phyloP scores from a whole-genome alignment of 2,888 invertebrate species.

The Parelbella ahira region DNA sequence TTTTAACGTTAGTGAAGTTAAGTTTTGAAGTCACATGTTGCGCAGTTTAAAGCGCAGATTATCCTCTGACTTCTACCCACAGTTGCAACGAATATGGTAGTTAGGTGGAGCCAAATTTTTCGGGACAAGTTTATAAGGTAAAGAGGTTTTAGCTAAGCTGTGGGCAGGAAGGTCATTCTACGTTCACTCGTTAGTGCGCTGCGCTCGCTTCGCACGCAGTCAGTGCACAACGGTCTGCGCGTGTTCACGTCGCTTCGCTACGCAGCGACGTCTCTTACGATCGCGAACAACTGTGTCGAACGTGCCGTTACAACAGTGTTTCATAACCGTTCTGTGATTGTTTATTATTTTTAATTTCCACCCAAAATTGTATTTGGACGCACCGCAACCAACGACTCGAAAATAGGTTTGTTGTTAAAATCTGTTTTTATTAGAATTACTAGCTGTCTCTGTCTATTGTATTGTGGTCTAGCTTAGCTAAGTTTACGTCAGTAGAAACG shows the following conservation, averaged over 20 bases:
- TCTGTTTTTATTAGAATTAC: slow-evolving; percentile 28
- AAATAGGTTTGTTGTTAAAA: slow-evolving; percentile 60
- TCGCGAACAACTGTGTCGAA: slow-evolving; percentile 63
- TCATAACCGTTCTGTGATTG: slow-evolving; percentile 57
- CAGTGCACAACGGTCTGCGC: slow-evolving; percentile 68
- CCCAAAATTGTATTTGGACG: slow-evolving; percentile 41
- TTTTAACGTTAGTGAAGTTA: no score
- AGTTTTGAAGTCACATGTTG: no score
- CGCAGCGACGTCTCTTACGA: slow-evolving; percentile 39
- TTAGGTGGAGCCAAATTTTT: slow-evolving; percentile 33
- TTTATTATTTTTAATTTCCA: slow-evolving; percentile 54
- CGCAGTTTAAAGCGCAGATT: no score
- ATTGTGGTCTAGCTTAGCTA: slow-evolving; percentile 45
- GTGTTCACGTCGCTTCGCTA: slow-evolving; percentile 56
- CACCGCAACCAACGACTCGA: slow-evolving; percentile 49
- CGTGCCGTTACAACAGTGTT: slow-evolving; percentile 71
- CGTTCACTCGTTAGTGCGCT: slow-evolving; percentile 55
- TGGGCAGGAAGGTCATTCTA: slow-evolving; percentile 73
- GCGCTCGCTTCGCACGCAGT: slow-evolving; percentile 51
- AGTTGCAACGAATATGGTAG: slow-evolving; percentile 10
- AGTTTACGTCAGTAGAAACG: slow-evolving; percentile 45
- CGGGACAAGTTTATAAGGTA: slow-evolving; percentile 50
- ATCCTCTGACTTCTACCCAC: slow-evolving; percentile 5
- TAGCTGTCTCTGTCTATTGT: slow-evolving; percentile 36
- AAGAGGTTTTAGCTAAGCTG: slow-evolving; percentile 64